Base-by-base conservation (phyloP, 2,888 invertebrate genomes). In the Cantharis lateralis region DNA sequence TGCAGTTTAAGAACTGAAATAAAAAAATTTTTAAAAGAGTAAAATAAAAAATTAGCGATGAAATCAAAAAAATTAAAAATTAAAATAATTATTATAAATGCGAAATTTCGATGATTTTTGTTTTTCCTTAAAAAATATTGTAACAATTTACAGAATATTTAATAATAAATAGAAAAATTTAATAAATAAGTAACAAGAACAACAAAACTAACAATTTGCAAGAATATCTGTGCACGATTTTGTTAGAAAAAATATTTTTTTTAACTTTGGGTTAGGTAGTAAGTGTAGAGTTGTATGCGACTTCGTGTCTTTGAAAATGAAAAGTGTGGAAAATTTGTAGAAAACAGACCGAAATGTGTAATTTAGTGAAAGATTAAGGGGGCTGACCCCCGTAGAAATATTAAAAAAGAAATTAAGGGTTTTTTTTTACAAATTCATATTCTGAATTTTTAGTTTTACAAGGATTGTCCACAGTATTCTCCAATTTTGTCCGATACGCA, bases 401-500 rank as follows among this genome's bases (percentile, higher is more conserved):
- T 24, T 24, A 24, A 9, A 9, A 1, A 9, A 9, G 24, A 24
- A 24, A 9, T 9, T 24, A 24, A 9, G n/a, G n/a, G n/a, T n/a
- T 20, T 7, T 24, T 24, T 9, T 24, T 24, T 0, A 24, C 24
- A 24, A 24, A 24, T 9, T 24, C 1, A 24, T 9, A 9, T 24
- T 48, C 4, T 3, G 1, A 32, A n/a, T 48, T 48, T 48, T n/a
- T 7, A 48, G 5, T 48, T 48, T 48, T 48, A 48, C n/a, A 48
- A n/a, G 1, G 85, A 86, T 81, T 88, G 91, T 16, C 93, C 91
- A 84, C 94, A 94, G 86, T 93, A 93, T 81, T 93, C 92, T 63
- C 93, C 94, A 82, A 95, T 94, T 84, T 93, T 92, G 86, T 94
- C 94, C 5, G 94, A 94, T 81, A 95, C 93, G 85, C 95, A 95